phyloP scores from a whole-genome alignment of 64 coral and sea anemone genomes.

The Porites lutea region DNA sequence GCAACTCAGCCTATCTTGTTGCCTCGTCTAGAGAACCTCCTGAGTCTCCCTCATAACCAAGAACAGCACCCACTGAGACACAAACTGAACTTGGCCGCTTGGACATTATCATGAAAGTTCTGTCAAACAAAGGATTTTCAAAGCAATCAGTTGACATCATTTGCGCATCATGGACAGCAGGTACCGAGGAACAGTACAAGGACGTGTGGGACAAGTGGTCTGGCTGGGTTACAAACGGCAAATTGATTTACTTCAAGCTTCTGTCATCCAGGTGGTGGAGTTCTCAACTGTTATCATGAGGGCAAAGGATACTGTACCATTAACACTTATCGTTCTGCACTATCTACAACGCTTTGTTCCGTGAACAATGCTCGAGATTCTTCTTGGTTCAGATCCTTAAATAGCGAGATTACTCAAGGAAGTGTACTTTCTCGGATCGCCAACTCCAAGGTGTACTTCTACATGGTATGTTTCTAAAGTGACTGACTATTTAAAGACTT shows the following conservation, averaged over 20 bases:
- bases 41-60: slow-evolving; percentile 55
- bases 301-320: neutral
- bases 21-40: slow-evolving; percentile 18
- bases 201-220: slow-evolving; percentile 78
- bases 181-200: too few species aligned
- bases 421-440: neutral
- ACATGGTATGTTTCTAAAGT: neutral
- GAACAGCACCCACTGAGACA: slow-evolving; percentile 37
- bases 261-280: slow-evolving; percentile 50
- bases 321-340: neutral
- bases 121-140: slow-evolving; percentile 64
- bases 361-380: neutral
- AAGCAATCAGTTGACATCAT: slow-evolving; percentile 58
- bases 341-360: neutral
- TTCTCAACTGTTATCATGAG: slow-evolving; percentile 2
- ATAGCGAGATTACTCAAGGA: too few species aligned
- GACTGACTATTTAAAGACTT: slow-evolving; percentile 71
- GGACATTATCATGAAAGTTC: slow-evolving; percentile 75
- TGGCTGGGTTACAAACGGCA: slow-evolving; percentile 63
- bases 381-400: too few species aligned
- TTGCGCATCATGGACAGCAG: slow-evolving; percentile 56
- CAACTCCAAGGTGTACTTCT: neutral
- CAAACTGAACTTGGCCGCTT: neutral
- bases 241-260: slow-evolving; percentile 81
- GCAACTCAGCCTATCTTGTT: neutral